Percentiles rank a stretch among this genome's conserved stretches.
Conservation (phyloP, 2,888 invertebrate species). For the Loripinus fragilis region DNA sequence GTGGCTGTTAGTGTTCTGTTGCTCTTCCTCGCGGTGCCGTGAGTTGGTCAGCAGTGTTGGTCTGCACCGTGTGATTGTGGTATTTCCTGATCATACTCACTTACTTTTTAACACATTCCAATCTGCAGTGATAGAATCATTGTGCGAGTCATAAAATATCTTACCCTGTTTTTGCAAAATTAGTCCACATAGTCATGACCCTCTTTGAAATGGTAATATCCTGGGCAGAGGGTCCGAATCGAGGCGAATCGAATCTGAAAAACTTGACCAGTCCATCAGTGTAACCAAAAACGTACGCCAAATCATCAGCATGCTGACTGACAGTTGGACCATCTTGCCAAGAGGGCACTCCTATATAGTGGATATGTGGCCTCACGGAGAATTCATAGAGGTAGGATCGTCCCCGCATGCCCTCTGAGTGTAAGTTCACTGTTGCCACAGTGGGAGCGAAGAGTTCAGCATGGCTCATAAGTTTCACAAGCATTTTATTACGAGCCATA, state of each 20-base stretch:
- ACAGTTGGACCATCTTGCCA: not conserved
- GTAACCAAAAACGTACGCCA: not conserved
- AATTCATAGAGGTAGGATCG: not conserved
- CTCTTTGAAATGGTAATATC: not conserved
- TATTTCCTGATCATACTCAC: too few relatives aligned
- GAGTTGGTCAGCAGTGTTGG: too few relatives aligned
- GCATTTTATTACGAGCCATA: not conserved
- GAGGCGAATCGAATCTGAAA: not conserved
- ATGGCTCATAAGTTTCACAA: not conserved
- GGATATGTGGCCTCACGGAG: not conserved
- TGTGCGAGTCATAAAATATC: not conserved
- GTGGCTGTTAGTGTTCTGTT: too few relatives aligned
- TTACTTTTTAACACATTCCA: too few relatives aligned
- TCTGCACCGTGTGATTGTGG: too few relatives aligned
- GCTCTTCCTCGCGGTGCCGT: too few relatives aligned
- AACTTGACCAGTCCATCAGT: not conserved
- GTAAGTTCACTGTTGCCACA: not conserved
- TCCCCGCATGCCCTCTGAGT: not conserved
- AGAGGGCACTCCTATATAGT: not conserved
- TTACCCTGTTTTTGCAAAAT: slow-evolving; percentile 14
- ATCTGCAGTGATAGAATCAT: too few relatives aligned
- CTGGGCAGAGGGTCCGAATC: not conserved
- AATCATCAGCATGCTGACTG: not conserved
- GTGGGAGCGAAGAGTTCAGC: not conserved
- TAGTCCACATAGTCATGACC: not conserved